Percentiles rank a stretch among this genome's conserved stretches.
Evolutionary conservation across 2,797 vertebrate species (phyloP).

Genomic region (Euthynnus affinis): DNA sequence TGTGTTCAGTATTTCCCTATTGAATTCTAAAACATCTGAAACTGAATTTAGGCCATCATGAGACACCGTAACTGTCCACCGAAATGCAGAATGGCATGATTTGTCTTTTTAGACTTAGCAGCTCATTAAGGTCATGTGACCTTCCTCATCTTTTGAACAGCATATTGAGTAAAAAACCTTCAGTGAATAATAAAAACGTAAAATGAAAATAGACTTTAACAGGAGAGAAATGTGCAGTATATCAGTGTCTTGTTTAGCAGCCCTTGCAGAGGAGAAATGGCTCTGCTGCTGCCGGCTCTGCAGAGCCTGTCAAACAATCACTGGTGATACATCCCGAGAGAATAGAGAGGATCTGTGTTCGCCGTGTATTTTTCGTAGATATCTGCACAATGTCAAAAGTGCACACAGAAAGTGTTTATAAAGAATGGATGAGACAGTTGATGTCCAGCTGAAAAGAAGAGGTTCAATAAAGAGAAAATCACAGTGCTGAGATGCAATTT

Average conservation of each 20-base stretch:
- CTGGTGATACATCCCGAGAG: constrained; percentile 14
- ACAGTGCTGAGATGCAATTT: constrained; percentile 12
- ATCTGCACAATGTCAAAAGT: background rate
- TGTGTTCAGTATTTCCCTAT: too few relatives aligned
- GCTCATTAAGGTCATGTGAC: background rate
- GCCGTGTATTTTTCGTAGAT: background rate
- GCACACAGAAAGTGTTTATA: background rate
- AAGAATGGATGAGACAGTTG: constrained; percentile 40
- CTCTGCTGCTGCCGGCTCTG: background rate
- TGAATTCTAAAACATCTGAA: too few relatives aligned
- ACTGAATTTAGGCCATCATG: too few relatives aligned
- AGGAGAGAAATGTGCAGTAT: background rate
- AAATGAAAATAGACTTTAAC: constrained; percentile 5
- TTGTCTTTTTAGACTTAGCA: background rate
- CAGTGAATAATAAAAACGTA: background rate
- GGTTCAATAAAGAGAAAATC: constrained; percentile 23
- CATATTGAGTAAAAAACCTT: background rate
- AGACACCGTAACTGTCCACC: background rate
- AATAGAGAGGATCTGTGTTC: constrained; percentile 11
- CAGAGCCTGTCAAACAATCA: constrained; percentile 40
- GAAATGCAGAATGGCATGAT: background rate
- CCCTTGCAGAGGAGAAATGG: background rate
- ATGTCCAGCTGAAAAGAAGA: constrained; percentile 30
- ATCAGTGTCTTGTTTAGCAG: background rate
- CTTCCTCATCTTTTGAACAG: background rate